Evolutionary conservation across 2,797 vertebrate genomes (phyloP), one percentile per base, ranked within the genome.

Genomic region (Microctenopoma stevenorrisi): DNA sequence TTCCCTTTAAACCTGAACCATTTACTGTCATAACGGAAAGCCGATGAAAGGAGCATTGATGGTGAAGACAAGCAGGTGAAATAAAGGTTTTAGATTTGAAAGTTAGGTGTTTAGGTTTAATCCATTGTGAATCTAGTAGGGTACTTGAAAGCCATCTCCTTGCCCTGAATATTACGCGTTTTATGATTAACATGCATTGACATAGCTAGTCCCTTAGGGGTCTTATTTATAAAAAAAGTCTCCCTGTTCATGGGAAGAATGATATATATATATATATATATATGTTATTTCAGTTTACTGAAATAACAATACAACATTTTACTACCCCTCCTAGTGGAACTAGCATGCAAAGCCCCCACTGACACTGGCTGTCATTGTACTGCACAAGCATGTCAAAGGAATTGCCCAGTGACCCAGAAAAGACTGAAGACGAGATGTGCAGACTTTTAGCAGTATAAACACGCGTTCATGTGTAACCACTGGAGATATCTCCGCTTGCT

Each of bases 1-100:
- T 88, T 89, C 90, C 89, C 84, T 92, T 91, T 87, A 89, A 86
- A 86, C 68, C 61, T 70, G 56, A 78, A 82, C 68, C 46, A 74
- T 86, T 59, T 76, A 81, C 68, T 74, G 60, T 76, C 72, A 85
- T 82, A 68, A 78, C 60, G 40, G 52, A 70, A 68, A 85, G 59
- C 72, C 70, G 78, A 79, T 79, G 84, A 81, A 70, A 90, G 52
- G 61, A 69, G 74, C 64, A 70, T 82, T 80, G 76, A 71, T 82
- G 71, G 76, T 88, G 76, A 18, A 56, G 28, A 13, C 54, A 28
- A 49, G 15, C 33, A 64, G 9, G n/a, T 51, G 9, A 5, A 43
- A 43, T 14, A 64, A 60, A 25, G 1, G 26, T 48, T 69, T 64
- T 5, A 5, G 26, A 28, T 68, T 66, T n/a, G 10, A 62, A 58